phyloP scores from a whole-genome alignment of 2,888 invertebrate genomes.

The Dicyrtomina minuta region DNA sequence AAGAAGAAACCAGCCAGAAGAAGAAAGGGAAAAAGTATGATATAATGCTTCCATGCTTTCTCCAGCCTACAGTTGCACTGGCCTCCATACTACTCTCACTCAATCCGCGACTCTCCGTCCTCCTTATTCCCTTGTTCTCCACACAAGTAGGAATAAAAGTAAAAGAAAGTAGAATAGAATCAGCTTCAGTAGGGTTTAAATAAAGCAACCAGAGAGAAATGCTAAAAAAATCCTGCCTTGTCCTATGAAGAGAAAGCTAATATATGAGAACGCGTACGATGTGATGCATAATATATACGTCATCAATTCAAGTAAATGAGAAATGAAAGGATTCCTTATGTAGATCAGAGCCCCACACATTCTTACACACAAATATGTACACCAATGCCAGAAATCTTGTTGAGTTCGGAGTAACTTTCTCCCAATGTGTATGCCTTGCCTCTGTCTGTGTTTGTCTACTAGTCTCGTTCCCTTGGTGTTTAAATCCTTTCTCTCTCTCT shows the following conservation, averaged over 20 bases:
- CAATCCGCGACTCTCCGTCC: no score
- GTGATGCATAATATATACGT: slow-evolving; percentile 13
- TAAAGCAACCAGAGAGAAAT: no score
- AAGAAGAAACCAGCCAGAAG: background rate
- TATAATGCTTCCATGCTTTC: background rate
- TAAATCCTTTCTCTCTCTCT: no score
- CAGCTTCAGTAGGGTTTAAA: background rate
- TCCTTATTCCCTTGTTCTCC: no score
- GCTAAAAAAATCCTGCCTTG: no score
- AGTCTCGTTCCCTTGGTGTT: no score
- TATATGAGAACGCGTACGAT: slow-evolving; percentile 1
- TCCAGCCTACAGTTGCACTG: no score
- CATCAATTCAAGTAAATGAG: slow-evolving; percentile 23
- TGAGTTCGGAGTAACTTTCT: no score
- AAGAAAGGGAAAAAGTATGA: slow-evolving; percentile 3
- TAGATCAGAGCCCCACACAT: background rate
- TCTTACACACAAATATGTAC: background rate
- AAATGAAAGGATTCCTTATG: slow-evolving; percentile 16
- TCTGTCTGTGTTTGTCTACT: no score
- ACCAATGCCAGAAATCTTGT: no score
- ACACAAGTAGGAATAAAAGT: background rate
- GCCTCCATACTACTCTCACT: no score
- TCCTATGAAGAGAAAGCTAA: slow-evolving; percentile 3
- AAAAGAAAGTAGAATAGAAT: background rate
- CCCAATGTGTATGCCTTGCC: no score